These are phyloP conservation scores for Lineus longissimus DNA, from an alignment of 1,140 invertebrate species.

Conservation along the genomic window DNA sequence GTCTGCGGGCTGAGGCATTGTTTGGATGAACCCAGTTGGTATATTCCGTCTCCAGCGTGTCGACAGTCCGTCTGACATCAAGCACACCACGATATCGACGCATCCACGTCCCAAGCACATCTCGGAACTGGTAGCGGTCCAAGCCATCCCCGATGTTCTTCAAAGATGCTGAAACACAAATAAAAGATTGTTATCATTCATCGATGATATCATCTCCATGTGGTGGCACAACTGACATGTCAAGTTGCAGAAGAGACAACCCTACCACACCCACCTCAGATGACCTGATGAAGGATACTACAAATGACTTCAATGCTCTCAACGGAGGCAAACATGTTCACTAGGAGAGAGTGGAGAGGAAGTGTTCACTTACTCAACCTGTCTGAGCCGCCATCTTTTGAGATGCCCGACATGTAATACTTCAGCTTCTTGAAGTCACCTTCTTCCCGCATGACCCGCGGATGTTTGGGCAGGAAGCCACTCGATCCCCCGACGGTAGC, in stretches of 20 bases:
- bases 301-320: too few relatives aligned
- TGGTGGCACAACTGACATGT: too few relatives aligned
- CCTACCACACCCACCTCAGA: too few relatives aligned
- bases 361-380: neutral
- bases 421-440: neutral
- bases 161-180: neutral
- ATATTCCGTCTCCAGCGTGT: neutral
- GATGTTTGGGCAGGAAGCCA: neutral
- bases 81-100: neutral
- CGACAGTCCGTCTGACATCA: neutral
- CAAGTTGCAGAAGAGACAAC: too few relatives aligned
- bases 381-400: neutral
- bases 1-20: neutral
- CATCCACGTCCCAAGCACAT: neutral
- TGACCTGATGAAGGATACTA: too few relatives aligned
- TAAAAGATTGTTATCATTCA: neutral
- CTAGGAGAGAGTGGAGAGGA: too few relatives aligned
- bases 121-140: neutral
- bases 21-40: neutral
- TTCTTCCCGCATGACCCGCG: neutral
- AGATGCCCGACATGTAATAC: neutral
- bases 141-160: neutral
- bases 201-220: neutral
- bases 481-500: neutral
- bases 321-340: too few relatives aligned